Base-by-base conservation (phyloP, 2,113 vertebrate genomes). In the Apaloderma vittatum region DNA sequence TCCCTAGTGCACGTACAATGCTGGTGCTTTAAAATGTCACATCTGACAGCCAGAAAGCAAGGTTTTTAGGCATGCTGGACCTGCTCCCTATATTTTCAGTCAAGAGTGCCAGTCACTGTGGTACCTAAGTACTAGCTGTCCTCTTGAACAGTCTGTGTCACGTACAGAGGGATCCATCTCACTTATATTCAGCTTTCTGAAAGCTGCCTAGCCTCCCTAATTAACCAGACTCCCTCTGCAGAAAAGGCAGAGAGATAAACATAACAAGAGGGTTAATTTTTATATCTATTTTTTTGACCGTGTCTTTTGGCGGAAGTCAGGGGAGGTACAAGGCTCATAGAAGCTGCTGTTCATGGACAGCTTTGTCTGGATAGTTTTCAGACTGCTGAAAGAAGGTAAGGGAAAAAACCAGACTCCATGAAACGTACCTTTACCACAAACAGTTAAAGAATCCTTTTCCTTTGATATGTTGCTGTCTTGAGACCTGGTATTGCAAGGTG, bases 51-150 rank as follows among this genome's bases (percentile, higher is more conserved):
- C 72, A 88, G 72, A 86, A 90, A 66, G 29, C 21, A 79, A 57
- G 45, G 63, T 1, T 27, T 94, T 94, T 43, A 86, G 46, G 61
- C 83, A 11, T 57, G 57, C 43, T 96, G 94, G 79, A 67, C 59
- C 32, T 24, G 13, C 78, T 92, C 94, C 90, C 65, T 83, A 4
- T 91, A 57, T 95, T 96, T 96, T 93, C 21, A 73, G 70, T 45
- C 37, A 11, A 72, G 30, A 87, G 40, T 73, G 92, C 66, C 91
- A 96, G 34, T 87, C 74, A 45, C 49, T 96, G 94, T 85, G 81
- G 62, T 93, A 82, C 87, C 80, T 91, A 94, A 91, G 81, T 96
- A 95, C 93, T 82, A 51, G 70, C 15, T 97, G 94, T 96, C 87
- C 81, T 88, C 93, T 55, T 40, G 71, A 91, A 73, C 77, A 95